Evolutionary conservation across 2,113 vertebrate genomes (phyloP), one percentile per base, ranked within the genome.

Genomic region (Vombatus ursinus): DNA sequence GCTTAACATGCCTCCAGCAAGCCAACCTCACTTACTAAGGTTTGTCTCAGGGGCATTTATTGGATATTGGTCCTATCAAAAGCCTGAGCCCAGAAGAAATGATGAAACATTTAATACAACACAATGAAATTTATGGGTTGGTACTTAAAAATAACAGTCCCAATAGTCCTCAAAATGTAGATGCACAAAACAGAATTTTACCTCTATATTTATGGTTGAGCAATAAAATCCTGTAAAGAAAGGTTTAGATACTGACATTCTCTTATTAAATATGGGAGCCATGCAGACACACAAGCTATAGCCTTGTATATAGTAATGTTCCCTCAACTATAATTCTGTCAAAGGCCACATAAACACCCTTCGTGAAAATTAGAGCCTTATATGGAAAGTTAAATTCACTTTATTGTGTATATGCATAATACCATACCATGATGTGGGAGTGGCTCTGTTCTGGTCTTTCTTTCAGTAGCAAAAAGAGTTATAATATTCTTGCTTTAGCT

Each of bases 261-360:
- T 96, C 95, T 97, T 95, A 97, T 97, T 97, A 97, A 98, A 91
- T 44, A 95, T 8, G 51, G 89, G 57, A 96, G 84, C 19, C 89
- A 1, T 1, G 5, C 19, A 0, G 93, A 95, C 53, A 54, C 92
- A 12, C 2, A 91, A 52, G 4, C 37, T 31, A 0, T 51, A 96
- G 54, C 25, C 51, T 31, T 92, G 68, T 16, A 48, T 12, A 91
- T 77, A 92, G 8, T 14, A 28, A 92, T 4, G 50, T 3, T 48
- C 25, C 5, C 11, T 44, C 5, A 91, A 91, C 57, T 93, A 0
- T 96, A 91, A 96, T 95, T 96, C 94, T 90, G 90, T 84, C 90
- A 94, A 95, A 52, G n/a, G 93, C 5, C 93, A 19, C 22, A 93
- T 90, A 96, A 50, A 89, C 31, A 3, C 95, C 94, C 52, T 52